phyloP scores from a whole-genome alignment of 1,140 invertebrate species.

The Periplaneta americana region DNA sequence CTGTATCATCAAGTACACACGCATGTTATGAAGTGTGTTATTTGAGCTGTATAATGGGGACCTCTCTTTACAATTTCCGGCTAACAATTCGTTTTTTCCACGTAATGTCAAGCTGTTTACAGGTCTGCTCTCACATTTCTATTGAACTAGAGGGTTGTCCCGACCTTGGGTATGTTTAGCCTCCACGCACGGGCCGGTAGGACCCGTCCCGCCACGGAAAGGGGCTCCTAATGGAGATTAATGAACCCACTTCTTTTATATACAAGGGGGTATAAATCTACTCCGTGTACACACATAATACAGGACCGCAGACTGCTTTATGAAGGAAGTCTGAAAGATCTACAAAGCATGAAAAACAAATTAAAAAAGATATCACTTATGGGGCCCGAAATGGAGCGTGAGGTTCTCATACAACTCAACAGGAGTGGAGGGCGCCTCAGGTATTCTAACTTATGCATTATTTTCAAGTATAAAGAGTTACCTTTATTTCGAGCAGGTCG shows the following conservation, averaged over 20 bases:
- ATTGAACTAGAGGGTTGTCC: background rate
- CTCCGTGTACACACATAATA: background rate
- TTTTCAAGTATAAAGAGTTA: too few relatives aligned
- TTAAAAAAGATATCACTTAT: too few relatives aligned
- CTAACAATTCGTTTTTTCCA: background rate
- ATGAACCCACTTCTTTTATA: background rate
- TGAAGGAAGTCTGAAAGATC: too few relatives aligned
- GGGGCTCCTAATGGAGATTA: background rate
- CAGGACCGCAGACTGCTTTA: background rate
- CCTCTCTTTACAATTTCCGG: background rate
- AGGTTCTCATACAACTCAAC: too few relatives aligned
- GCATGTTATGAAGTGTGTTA: background rate
- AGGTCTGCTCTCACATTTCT: background rate
- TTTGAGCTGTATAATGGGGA: background rate
- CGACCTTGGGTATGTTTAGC: background rate
- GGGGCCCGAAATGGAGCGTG: too few relatives aligned
- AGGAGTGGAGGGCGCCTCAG: too few relatives aligned
- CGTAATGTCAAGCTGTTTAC: background rate
- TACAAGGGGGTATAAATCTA: background rate
- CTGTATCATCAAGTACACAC: background rate
- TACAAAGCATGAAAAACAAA: too few relatives aligned
- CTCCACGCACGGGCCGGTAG: background rate
- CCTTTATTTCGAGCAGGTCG: too few relatives aligned
- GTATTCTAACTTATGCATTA: too few relatives aligned
- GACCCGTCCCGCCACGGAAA: background rate